Conservation (phyloP, 2,888 invertebrate genomes). For the Subacronicta megacephala region DNA sequence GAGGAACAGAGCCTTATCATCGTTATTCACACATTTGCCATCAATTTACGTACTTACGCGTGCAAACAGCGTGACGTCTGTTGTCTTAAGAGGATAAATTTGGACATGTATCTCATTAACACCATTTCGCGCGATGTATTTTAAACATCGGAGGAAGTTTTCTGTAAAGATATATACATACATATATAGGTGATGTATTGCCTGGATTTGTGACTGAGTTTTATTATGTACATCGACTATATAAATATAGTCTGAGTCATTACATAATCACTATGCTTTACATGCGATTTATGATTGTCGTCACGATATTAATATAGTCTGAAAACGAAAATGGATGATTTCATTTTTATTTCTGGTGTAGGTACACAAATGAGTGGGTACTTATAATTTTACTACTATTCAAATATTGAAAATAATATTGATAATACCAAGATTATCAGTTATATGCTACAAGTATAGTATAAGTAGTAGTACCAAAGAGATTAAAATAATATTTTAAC, state of each 20-base stretch:
- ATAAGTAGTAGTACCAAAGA: too few relatives aligned
- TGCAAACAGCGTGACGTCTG: conserved; percentile 59
- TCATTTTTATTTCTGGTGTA: background rate
- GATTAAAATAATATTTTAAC: too few relatives aligned
- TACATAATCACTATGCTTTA: conserved; percentile 4
- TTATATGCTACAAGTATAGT: too few relatives aligned
- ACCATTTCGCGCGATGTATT: conserved; percentile 50
- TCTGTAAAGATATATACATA: conserved; percentile 18
- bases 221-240: conserved; percentile 16
- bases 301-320: conserved; percentile 10
- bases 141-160: conserved; percentile 36
- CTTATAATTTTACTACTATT: background rate
- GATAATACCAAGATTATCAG: too few relatives aligned
- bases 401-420: background rate
- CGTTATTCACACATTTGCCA: conserved; percentile 40
- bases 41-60: conserved; percentile 60
- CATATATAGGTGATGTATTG: conserved; percentile 14
- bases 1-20: conserved; percentile 45
- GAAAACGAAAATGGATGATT: background rate
- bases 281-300: conserved; percentile 11
- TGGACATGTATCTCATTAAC: conserved; percentile 59
- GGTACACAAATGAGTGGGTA: too few relatives aligned
- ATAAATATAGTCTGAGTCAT: conserved; percentile 15
- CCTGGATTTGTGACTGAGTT: conserved; percentile 19
- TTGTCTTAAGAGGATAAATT: conserved; percentile 52